phyloP scores from a whole-genome alignment of 2,888 invertebrate genomes.

The Cataglyphis rosenhaueri region DNA sequence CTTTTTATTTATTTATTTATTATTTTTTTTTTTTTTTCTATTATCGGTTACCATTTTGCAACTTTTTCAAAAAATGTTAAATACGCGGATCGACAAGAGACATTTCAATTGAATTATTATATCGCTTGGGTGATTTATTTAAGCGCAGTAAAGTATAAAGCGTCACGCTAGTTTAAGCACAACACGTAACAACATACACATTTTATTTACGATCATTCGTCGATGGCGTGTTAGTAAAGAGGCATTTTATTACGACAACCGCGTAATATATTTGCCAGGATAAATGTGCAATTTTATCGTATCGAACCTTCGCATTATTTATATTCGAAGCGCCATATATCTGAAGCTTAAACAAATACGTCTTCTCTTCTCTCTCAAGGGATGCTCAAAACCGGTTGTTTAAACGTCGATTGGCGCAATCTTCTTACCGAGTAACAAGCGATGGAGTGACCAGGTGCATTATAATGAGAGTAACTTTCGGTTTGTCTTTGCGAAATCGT shows the following conservation, averaged over 20 bases:
- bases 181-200: neutral
- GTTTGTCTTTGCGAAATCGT: slow-evolving; percentile 24
- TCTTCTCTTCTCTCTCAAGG: neutral
- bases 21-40: neutral
- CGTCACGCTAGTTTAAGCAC: neutral
- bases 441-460: slow-evolving; percentile 44
- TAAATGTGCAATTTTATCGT: neutral
- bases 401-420: slow-evolving; percentile 40
- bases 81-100: neutral
- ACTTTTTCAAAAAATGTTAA: neutral
- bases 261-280: neutral
- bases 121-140: neutral
- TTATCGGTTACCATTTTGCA: neutral
- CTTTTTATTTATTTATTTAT: neutral
- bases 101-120: neutral
- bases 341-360: neutral
- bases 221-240: neutral
- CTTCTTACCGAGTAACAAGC: slow-evolving; percentile 17
- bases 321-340: neutral
- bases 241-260: slow-evolving; percentile 15
- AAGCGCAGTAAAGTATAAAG: neutral
- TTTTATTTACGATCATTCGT: neutral
- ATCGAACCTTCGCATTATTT: neutral
- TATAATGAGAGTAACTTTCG: slow-evolving; percentile 38
- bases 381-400: slow-evolving; percentile 25